Base-by-base conservation (phyloP, 2,113 vertebrate species). In the Calidris pygmaea region DNA sequence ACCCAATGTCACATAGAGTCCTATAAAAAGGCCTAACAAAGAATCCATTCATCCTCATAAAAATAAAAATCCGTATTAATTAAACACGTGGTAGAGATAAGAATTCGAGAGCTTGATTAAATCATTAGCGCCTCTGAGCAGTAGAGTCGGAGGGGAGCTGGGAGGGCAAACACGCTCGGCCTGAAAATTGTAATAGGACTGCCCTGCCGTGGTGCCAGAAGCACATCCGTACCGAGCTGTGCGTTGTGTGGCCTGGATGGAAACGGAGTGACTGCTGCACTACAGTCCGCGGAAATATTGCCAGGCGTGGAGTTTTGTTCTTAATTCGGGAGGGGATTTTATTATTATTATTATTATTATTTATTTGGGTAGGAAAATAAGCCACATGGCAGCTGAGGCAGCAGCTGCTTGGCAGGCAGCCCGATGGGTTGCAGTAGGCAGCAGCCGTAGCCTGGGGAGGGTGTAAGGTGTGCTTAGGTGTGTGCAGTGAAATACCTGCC, bases 11-110 rank as follows among this genome's bases (percentile, higher is more conserved):
- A 75, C 88, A 95, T 85, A 63, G 94, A 96, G 87, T 39, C 87
- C 89, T 97, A 89, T 93, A 97, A 97, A 97, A 96, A 97, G 59
- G 81, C 92, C 93, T 96, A 94, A 98, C 98, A 98, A 98, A 98
- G 98, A 95, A 97, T 90, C 96, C 95, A 97, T 98, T 98, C 97
- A 98, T 96, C 95, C 93, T 94, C 90, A 88, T 89, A 95, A 96
- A 97, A 97, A 96, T 97, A 96, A 97, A 98, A 98, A 96, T 97
- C 98, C 12, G 73, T 97, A 97, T 98, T 98, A 98, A 98, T 98
- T 97, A 97, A 97, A 56, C 97, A 87, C 88, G 35, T 75, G 97
- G 75, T 93, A 95, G 92, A 97, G 75, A 89, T 70, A 97, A 93
- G 95, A 96, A 96, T 97, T 95, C 72, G 74, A 95, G 85, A 94